Base-by-base conservation (phyloP, 35 echinoderm and acorn worm genomes). In the Apostichopus californicus region DNA sequence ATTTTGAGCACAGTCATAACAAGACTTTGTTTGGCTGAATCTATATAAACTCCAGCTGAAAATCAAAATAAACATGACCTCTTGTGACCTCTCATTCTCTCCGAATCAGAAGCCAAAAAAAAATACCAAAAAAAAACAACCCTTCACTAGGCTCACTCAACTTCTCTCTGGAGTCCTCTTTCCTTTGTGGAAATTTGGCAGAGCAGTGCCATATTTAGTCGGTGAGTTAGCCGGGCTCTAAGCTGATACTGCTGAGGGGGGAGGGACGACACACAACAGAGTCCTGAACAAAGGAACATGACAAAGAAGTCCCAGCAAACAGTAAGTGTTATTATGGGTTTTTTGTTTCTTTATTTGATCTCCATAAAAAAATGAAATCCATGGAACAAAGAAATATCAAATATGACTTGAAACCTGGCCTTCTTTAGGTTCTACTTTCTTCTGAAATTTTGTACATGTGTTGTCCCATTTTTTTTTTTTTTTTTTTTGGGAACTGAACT, bases 11-110 rank as follows among this genome's bases (percentile, higher is more conserved):
- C 18, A 68, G 71, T n/a, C 71, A 75, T 75, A 75, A 75, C 71
- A 14, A 75, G 71, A 75, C 71, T 22, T 46, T 46, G 34, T 46
- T 46, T 75, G 71, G 71, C 71, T 5, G 13, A 73, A 73, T 6
- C 71, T 73, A 73, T 18, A 73, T 73, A 73, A 12, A 17, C 71
- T 21, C 64, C 71, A 75, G 20, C 71, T 1, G 20, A 75, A 75
- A 75, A 75, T 22, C 71, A 75, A 75, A 75, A 75, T 22, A 75
- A 75, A 75, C 71, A 75, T 75, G 71, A 75, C 71, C 71, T n/a
- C 71, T 6, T n/a, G 14, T 75, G 71, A 75, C 71, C 71, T 75
- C n/a, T 22, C 71, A 18, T 75, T 75, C 71, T 75, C 24, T 75
- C 71, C 71, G 1, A 13, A 18, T 22, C 14, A 20, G 7, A 18